A percentile compares a stretch with the other conserved stretches of the same genome.
phyloP scores from a whole-genome alignment of 2,797 vertebrate species.

The Neosalanx taihuensis region DNA sequence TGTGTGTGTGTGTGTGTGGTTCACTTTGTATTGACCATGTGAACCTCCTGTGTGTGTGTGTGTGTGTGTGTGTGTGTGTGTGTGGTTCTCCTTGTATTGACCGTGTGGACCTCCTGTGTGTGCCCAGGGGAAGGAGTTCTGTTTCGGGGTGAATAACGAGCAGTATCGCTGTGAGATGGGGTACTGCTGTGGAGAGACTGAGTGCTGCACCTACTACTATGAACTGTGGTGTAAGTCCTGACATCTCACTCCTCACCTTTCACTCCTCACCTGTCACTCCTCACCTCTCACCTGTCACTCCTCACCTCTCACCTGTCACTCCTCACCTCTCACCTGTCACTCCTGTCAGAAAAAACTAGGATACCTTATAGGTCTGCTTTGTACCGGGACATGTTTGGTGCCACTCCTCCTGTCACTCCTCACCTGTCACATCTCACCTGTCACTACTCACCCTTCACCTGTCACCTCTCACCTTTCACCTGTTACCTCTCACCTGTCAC shows the following conservation, averaged over 20 bases:
- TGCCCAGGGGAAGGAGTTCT: slow-evolving; percentile 77
- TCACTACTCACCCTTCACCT: no score
- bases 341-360: slow-evolving; percentile 73
- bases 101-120: slow-evolving; percentile 14
- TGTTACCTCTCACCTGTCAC: no score
- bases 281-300: neutral
- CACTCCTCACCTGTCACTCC: no score
- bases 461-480: no score
- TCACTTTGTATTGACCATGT: neutral
- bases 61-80: slow-evolving; percentile 10
- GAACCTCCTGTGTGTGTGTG: slow-evolving; percentile 16
- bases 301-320: no score
- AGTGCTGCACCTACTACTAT: slow-evolving; percentile 85
- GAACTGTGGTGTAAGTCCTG: slow-evolving; percentile 81
- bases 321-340: no score
- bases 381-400: slow-evolving; percentile 73
- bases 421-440: no score
- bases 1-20: slow-evolving; percentile 17
- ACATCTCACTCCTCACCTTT: no score
- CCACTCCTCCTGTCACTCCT: slow-evolving; percentile 17
- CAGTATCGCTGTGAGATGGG: slow-evolving; percentile 83
- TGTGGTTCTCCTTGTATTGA: neutral
- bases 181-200: slow-evolving; percentile 82
- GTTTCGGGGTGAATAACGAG: slow-evolving; percentile 81
- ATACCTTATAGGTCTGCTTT: slow-evolving; percentile 76